A percentile compares a stretch with the other conserved stretches of the same genome.
phyloP scores from a whole-genome alignment of 2,113 vertebrate species.

The Narcine bancroftii region DNA sequence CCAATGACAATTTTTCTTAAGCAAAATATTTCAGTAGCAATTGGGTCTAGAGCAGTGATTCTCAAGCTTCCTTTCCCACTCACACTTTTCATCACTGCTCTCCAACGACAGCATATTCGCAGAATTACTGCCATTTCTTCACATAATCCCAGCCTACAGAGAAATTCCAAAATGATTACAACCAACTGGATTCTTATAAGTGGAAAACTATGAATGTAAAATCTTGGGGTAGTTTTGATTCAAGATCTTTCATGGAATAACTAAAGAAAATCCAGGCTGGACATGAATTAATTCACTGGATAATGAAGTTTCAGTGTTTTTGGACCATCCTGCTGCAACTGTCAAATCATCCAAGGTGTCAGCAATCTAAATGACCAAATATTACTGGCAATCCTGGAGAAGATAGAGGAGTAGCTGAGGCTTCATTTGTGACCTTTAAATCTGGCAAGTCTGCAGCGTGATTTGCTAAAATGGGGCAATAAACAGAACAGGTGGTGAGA shows the following conservation, averaged over 20 bases:
- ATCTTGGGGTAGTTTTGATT: background rate
- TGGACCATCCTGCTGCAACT: background rate
- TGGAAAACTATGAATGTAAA: background rate
- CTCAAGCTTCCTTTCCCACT: too few species aligned
- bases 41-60: too few species aligned
- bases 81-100: too few species aligned
- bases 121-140: too few species aligned
- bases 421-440: background rate
- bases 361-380: background rate
- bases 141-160: too few species aligned
- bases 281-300: background rate
- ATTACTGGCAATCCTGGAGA: background rate
- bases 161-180: background rate
- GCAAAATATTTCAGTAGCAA: too few species aligned
- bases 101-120: too few species aligned
- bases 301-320: background rate
- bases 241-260: background rate
- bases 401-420: background rate
- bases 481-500: background rate
- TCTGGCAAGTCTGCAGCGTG: background rate
- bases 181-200: background rate
- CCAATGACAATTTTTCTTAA: too few species aligned
- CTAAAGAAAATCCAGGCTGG: background rate
- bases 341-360: background rate
- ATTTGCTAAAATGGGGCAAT: background rate